Conservation (phyloP, 2,113 vertebrate species). For the Zosterops hypoxanthus region DNA sequence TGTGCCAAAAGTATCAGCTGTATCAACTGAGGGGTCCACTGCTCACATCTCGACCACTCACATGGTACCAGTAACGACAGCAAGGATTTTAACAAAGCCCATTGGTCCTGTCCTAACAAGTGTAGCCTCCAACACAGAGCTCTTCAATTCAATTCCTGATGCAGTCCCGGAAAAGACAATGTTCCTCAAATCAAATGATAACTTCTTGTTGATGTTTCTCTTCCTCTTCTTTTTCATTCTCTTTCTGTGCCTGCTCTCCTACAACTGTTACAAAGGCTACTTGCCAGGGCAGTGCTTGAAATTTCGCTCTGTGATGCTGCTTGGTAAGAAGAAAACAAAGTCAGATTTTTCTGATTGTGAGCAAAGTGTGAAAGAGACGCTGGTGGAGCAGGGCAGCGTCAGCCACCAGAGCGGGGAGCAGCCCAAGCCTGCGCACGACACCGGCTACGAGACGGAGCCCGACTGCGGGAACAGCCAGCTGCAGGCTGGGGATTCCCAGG, state of each 20-base stretch:
- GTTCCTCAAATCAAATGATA: conserved; percentile 87
- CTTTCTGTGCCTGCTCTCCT: conserved; percentile 83
- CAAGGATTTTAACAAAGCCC: conserved; percentile 73
- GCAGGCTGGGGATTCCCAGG: conserved; percentile 71
- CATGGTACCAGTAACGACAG: conserved; percentile 57
- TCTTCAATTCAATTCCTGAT: conserved; percentile 72
- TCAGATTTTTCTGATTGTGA: conserved; percentile 86
- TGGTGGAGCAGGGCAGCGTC: conserved; percentile 80
- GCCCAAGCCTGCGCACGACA: conserved; percentile 83
- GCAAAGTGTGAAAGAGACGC: conserved; percentile 83
- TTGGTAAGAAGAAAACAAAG: conserved; percentile 83
- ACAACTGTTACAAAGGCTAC: conserved; percentile 97
- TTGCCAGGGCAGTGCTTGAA: conserved; percentile 89
- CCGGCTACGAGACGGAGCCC: conserved; percentile 90
- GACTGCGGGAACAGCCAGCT: conserved; percentile 86
- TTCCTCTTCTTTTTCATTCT: conserved; percentile 91
- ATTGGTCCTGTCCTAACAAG: conserved; percentile 67
- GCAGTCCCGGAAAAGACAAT: conserved; percentile 77
- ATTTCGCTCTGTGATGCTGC: conserved; percentile 82
- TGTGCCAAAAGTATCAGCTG: conserved; percentile 51
- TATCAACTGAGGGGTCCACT: conserved; percentile 62
- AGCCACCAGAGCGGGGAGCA: conserved; percentile 84
- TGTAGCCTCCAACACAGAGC: conserved; percentile 63
- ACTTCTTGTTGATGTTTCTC: conserved; percentile 85
- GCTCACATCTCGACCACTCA: conserved; percentile 59